Evolutionary conservation across 2,888 invertebrate genomes (phyloP), one percentile per base, ranked within the genome.

Genomic region (Nymphalis urticae): DNA sequence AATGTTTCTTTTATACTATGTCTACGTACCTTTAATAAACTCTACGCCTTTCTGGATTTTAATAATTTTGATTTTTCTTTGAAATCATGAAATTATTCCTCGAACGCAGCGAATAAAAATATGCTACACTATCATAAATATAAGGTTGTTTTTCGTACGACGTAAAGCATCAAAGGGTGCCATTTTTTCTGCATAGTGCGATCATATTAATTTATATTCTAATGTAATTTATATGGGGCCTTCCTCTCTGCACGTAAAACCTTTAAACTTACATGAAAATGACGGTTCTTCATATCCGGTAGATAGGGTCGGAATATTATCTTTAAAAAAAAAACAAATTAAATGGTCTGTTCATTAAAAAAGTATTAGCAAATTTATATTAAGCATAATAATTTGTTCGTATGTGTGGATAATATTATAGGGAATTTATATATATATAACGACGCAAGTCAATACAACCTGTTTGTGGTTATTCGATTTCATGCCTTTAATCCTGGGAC

Each of bases 121-220:
- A 42, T 6, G 65, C 69, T 66, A 13, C 72, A 68, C 21, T 0
- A 0, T 0, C 1, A 24, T 16, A 16, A 1, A 0, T 1, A 2
- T 72, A 74, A 70, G 60, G 72, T 66, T 27, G 27, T 62, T 54
- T 68, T 71, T 73, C 5, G 16, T 60, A 48, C 68, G 36, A 2
- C 27, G 19, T 1, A 5, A 17, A 60, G 6, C 48, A 68, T 75
- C 72, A 74, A 75, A 76, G 73, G 62, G 70, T 70, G 72, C 71
- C 70, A 77, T 80, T 84, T 85, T 85, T 85, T 82, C 82, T 82
- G 76, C 82, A 84, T 85, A 86, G 86, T 88, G 83, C 77, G 82
- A 84, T 85, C 85, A 81, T 85, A 87, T 87, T 89, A 87, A 90
- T 91, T 90, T 90, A 88, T 89, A 90, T 90, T 91, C 85, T 86